Conservation (phyloP, 2,797 vertebrate species). For the Chiroxiphia lanceolata region DNA sequence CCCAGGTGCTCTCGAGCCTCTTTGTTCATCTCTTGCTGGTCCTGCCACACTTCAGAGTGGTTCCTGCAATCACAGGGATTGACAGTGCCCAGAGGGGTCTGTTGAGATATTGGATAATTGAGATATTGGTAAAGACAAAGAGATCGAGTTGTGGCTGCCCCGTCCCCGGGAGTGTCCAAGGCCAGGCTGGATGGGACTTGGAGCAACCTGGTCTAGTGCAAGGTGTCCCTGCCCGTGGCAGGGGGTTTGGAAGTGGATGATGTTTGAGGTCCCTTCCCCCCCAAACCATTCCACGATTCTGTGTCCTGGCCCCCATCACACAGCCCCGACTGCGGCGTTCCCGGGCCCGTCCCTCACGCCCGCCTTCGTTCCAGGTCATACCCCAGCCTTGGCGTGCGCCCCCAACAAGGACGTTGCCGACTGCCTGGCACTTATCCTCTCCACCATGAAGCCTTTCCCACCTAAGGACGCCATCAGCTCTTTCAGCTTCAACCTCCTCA, state of each 20-base stretch:
- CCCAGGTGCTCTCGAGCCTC: background rate
- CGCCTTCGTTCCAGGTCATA: conserved; percentile 81
- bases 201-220: background rate
- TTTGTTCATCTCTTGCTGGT: background rate
- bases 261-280: background rate
- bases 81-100: background rate
- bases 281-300: background rate
- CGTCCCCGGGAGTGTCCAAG: background rate
- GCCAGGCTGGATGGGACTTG: no score
- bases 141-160: background rate
- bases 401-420: conserved; percentile 97
- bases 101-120: no score
- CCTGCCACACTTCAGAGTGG: background rate
- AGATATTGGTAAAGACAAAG: background rate
- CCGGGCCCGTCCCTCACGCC: background rate
- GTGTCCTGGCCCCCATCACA: background rate
- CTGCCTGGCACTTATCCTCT: conserved; percentile 96
- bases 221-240: background rate
- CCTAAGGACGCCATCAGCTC: conserved; percentile 87
- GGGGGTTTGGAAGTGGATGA: background rate
- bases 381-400: conserved; percentile 94
- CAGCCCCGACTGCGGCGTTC: background rate
- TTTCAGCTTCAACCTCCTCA: conserved; percentile 91
- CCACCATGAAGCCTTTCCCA: conserved; percentile 98
- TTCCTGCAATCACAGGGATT: background rate